Evolutionary conservation across 2,113 vertebrate genomes (phyloP), one percentile per base, ranked within the genome.

Genomic region (Herpetotheres cachinnans): DNA sequence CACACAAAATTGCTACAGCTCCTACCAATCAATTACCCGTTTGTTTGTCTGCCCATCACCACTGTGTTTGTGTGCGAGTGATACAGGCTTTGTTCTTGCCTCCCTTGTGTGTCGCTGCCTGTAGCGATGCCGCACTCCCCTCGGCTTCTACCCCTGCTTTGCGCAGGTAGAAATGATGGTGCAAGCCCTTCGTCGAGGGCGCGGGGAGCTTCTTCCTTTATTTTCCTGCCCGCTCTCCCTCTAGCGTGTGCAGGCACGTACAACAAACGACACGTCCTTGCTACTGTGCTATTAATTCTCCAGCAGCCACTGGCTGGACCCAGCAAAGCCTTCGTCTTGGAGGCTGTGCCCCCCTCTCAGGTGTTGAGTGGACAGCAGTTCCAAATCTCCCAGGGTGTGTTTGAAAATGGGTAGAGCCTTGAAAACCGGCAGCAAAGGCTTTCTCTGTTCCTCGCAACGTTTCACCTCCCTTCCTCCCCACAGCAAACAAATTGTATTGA

Each of bases 401-500:
- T 87, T 40, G 36, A 49, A 92, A 92, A 90, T 4, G 14, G 42
- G 40, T n/a, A 72, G 65, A 90, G 50, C 73, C 52, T 92, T 72
- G 46, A 66, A 91, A 94, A 65, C 27, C 15, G 63, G 36, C 19
- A 82, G 46, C 14, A 55, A 83, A 95, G 66, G 65, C 66, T 96
- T 94, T 88, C 74, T 96, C 58, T 19, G 14, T 93, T 95, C 50
- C 83, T 44, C 47, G 71, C 62, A 71, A 46, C 1, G 2, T 96
- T 97, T 89, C 67, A 81, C 86, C 49, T 95, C 85, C n/a, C 84
- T 95, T 89, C 72, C 56, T 97, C 86, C 62, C 90, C 54, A 59
- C 34, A 72, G 85, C 95, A 96, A 97, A 95, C 78, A 97, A 97
- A 97, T 98, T 90, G 94, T 90, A 47, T 95, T 98, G 96, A 97